Base-by-base conservation (phyloP, 2,113 vertebrate genomes). In the Brachypteracias leptosomus region DNA sequence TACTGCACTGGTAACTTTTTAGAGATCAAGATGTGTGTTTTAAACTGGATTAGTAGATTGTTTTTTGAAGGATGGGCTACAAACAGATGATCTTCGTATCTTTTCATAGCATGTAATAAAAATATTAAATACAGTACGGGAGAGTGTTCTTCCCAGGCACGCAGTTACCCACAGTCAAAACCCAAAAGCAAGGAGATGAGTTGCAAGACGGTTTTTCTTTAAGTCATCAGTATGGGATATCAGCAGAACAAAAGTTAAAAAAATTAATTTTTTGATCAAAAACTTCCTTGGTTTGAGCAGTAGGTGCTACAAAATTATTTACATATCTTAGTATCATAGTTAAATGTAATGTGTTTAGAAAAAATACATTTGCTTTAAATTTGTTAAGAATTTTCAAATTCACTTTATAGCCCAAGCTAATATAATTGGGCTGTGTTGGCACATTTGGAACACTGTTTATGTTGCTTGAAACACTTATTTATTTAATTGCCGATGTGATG, bases 251-350 rank as follows among this genome's bases (percentile, higher is more conserved):
- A 98, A 98, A 98, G 98, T 97, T 98, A 97, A 97, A 98, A 97
- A 96, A 97, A 98, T 98, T 99, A 97, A 98, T 96, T 95, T 98
- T 99, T 99, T 98, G 96, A 98, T 98, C 98, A 98, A 98, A 98
- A 99, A 99, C 98, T 99, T 99, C 99, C 99, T 99, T 99, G 99
- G 99, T 99, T 99, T 99, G 98, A 99, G 99, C 99, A 98, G 99
- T 99, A 99, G 99, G 99, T 99, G 99, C 99, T 99, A 99, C 97
- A 96, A 99, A 99, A 99, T 99, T 99, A 99, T 99, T 99, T 99
- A 99, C 99, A 99, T 99, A 99, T 99, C 99, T 99, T 99, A 99
- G 99, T 99, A 99, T 99, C 98, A 99, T 99, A 99, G 98, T 99
- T 99, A 98, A 99, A 99, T 99, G 99, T 98, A 98, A 98, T 97